Evolutionary conservation across 2,113 vertebrate genomes (phyloP).

Genomic region (Amia ocellicauda): DNA sequence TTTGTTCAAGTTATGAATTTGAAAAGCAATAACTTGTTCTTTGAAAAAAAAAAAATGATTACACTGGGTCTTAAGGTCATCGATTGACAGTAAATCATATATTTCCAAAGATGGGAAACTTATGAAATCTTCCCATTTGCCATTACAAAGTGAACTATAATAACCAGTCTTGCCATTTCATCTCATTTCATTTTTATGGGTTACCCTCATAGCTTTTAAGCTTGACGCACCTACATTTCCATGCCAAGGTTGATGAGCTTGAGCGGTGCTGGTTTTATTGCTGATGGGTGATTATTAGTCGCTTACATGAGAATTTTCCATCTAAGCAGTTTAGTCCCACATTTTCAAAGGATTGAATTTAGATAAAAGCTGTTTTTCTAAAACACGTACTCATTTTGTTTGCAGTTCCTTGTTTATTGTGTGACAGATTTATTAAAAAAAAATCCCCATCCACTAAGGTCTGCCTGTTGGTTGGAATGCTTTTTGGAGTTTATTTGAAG

Average conservation of each 20-base stretch:
- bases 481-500: slow-evolving; percentile 6
- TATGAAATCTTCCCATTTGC: no score
- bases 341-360: background rate
- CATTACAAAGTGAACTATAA: no score
- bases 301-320: slow-evolving; percentile 14
- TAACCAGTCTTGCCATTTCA: no score
- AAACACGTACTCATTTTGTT: background rate
- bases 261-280: background rate
- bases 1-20: no score
- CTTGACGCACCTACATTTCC: background rate
- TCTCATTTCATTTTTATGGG: slow-evolving; percentile 3
- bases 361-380: background rate
- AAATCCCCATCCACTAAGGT: background rate
- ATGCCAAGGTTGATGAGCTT: no score
- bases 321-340: slow-evolving; percentile 21
- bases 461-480: background rate
- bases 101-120: no score
- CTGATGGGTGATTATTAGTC: slow-evolving; percentile 19
- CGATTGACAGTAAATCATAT: no score
- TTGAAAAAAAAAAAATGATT: no score
- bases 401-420: background rate
- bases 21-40: no score
- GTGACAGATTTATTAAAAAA: background rate
- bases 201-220: background rate
- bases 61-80: no score